Conservation (phyloP, 2,113 vertebrate genomes). For the Petroica traversi region DNA sequence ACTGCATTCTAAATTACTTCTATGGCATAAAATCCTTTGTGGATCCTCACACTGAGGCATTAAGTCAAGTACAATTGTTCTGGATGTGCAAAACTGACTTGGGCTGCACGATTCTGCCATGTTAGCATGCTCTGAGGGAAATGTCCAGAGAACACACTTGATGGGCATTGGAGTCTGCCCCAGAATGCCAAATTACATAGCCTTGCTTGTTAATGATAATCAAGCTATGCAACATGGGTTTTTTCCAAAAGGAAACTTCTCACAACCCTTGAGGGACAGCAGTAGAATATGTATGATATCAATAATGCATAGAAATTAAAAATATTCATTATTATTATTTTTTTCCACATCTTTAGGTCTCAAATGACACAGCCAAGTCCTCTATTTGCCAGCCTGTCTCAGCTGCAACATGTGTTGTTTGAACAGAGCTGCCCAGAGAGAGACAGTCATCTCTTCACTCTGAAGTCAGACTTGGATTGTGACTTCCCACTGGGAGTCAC, state of each 20-base stretch:
- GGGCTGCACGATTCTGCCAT: not conserved
- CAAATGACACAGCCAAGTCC: not conserved
- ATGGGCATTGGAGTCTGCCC: not conserved
- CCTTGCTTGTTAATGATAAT: not conserved
- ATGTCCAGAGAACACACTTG: not conserved
- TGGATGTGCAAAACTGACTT: rapidly evolving
- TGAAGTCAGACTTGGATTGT: not conserved
- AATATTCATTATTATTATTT: not conserved
- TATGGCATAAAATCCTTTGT: not conserved
- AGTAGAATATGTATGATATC: not conserved
- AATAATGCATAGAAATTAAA: not conserved
- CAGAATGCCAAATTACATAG: not conserved
- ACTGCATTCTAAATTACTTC: not conserved
- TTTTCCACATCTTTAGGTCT: too few relatives aligned
- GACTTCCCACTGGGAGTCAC: not conserved
- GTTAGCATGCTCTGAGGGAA: not conserved
- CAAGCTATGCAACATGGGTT: not conserved
- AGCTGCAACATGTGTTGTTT: not conserved
- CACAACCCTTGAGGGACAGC: not conserved
- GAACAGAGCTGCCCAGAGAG: not conserved
- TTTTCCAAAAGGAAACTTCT: not conserved
- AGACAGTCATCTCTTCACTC: not conserved
- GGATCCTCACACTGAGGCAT: not conserved
- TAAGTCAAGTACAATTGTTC: not conserved
- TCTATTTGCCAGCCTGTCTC: not conserved